These are phyloP conservation scores for Cotesia typhae DNA, from an alignment of 1,140 invertebrate species.

Conservation along the genomic window DNA sequence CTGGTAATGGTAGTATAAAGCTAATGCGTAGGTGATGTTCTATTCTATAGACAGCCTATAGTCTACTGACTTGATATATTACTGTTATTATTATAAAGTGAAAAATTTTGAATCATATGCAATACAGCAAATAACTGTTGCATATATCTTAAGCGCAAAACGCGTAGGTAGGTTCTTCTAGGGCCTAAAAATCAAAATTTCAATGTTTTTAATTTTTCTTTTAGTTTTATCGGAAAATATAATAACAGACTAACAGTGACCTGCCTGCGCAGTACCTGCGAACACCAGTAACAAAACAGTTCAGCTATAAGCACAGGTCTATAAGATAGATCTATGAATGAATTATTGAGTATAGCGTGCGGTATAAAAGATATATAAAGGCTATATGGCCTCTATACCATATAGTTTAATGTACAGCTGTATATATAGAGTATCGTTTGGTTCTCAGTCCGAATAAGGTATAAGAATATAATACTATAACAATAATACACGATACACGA, in stretches of 20 bases:
- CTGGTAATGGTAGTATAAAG: no score
- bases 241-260: conserved; percentile 24
- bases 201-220: not conserved
- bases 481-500: not conserved
- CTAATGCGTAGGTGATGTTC: no score
- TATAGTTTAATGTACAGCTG: no score
- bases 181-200: not conserved
- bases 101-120: not conserved
- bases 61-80: no score
- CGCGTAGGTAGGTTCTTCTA: no score
- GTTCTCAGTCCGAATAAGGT: not conserved
- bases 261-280: not conserved
- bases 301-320: not conserved
- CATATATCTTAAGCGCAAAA: no score
- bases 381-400: not conserved
- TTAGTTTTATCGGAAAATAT: conserved; percentile 27
- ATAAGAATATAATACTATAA: conserved; percentile 3
- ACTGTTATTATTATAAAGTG: no score
- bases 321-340: conserved; percentile 57
- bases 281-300: no score
- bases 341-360: conserved; percentile 64
- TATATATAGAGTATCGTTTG: conserved; percentile 19
- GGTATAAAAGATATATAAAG: conserved; percentile 36
- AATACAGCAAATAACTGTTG: not conserved
- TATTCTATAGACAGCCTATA: no score